Evolutionary conservation across 1,140 invertebrate species (phyloP), one percentile per base, ranked within the genome.

Genomic region (Bradysia coprophila): DNA sequence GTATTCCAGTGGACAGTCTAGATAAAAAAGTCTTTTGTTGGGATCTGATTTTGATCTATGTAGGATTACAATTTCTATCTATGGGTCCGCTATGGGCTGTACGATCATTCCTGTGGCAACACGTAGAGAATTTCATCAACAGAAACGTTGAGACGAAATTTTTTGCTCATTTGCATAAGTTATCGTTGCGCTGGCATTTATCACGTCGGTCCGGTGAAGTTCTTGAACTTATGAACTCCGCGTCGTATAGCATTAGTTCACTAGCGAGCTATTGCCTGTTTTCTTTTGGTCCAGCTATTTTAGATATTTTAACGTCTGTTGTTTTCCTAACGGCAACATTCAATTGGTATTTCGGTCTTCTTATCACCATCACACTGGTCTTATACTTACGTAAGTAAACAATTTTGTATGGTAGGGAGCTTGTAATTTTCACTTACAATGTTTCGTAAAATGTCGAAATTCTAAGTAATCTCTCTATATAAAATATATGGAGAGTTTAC

Each of bases 131-230:
- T 56, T 96, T 88, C 54, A 95, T 91, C 2, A 93, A 87, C 4
- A 71, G 86, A 45, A 82, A 91, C 65, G 73, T 95, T 28, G 81
- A 95, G 66, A 78, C 83, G 41, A 72, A 81, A 56, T 59, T 92
- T n/a, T 90, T 88, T 56, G 67, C 70, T 24, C 91, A 94, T 64
- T 67, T 96, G 20, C 92, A 94, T 59, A 73, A 75, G 44, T 59
- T 90, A 45, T 85, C 88, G 52, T 67, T 87, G 45, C 67, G 77
- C 41, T 97, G 92, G 92, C 92, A 97, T 66, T 61, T 97, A 21
- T 70, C 74, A 6, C 67, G 91, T 20, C 96, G 96, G 68, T 95
- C 92, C 2, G 93, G 93, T n/a, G 91, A 96, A 71, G 90, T 97
- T 11, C 63, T 96, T 1, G 65, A 88, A 42, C 75, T 96, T 0